phyloP scores from a whole-genome alignment of 2,797 vertebrate genomes.

The Scleropages formosus region DNA sequence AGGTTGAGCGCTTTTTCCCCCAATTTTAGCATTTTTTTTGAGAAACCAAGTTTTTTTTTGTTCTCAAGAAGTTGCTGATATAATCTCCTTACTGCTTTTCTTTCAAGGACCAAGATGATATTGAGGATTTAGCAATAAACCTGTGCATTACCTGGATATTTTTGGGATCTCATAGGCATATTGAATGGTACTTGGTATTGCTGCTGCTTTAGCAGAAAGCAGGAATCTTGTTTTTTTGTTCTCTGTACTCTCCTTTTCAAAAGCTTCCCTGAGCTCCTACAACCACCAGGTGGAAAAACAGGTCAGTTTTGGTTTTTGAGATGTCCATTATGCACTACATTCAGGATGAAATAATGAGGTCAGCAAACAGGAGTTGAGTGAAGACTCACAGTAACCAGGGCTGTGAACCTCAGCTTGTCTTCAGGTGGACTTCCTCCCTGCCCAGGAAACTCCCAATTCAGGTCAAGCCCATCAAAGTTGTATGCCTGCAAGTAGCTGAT shows the following conservation, averaged over 20 bases:
- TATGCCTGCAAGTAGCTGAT: slow-evolving; percentile 64
- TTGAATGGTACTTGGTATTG: slow-evolving; percentile 40
- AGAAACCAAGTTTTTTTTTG: too few species aligned
- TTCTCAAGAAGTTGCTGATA: too few species aligned
- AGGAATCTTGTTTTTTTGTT: slow-evolving; percentile 58
- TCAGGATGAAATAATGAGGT: too few species aligned
- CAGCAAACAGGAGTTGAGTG: background rate
- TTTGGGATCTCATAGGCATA: slow-evolving; percentile 65
- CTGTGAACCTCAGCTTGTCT: slow-evolving; percentile 69
- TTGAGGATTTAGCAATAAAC: background rate
- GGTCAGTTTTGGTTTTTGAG: background rate
- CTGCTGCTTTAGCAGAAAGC: slow-evolving; percentile 62
- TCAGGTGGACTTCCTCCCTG: slow-evolving; percentile 64
- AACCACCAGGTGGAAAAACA: slow-evolving; percentile 7
- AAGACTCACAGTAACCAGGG: slow-evolving; percentile 61
- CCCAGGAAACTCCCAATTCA: slow-evolving; percentile 79
- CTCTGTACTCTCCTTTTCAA: slow-evolving; percentile 59
- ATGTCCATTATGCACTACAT: too few species aligned
- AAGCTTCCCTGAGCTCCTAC: slow-evolving; percentile 66
- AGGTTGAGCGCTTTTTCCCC: too few species aligned
- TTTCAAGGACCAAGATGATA: background rate
- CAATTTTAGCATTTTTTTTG: too few species aligned
- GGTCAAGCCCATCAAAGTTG: slow-evolving; percentile 76
- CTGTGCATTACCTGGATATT: slow-evolving; percentile 58
- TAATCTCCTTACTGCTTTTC: too few species aligned